Percentiles rank a stretch among this genome's conserved stretches.
Evolutionary conservation across 2,113 vertebrate species (phyloP).

Genomic region (Pitta sordida): DNA sequence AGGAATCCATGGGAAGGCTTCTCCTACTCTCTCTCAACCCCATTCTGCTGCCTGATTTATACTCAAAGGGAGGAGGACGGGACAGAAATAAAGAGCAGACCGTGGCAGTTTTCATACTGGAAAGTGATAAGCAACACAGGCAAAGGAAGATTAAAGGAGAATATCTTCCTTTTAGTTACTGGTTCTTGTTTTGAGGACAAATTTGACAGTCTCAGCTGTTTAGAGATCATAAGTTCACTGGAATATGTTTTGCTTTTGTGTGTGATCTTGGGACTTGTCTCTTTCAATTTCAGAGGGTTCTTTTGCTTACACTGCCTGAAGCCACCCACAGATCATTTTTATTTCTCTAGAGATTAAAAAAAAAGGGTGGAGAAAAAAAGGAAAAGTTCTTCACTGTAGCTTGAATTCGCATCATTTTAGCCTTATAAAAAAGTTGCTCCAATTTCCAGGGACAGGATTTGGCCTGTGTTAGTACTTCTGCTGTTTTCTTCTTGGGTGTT

Average conservation of each 20-base stretch:
- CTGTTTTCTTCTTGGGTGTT: not conserved
- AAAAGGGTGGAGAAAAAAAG: not conserved
- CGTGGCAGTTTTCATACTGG: not conserved
- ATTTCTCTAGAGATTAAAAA: not conserved
- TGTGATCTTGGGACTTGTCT: conserved; percentile 42
- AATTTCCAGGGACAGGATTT: not conserved
- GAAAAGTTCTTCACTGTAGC: not conserved
- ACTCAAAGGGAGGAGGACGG: not conserved
- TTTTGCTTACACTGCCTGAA: conserved; percentile 14
- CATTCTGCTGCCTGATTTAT: not conserved
- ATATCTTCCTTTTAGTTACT: not conserved
- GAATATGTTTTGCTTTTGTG: conserved; percentile 26
- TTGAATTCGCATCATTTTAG: not conserved
- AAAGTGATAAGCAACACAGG: not conserved
- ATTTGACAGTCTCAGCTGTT: conserved; percentile 30
- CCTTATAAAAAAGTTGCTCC: not conserved
- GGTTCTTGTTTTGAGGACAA: conserved; percentile 25
- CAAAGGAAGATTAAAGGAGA: not conserved
- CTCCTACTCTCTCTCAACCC: not conserved
- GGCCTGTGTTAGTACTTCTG: not conserved
- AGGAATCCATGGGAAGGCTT: not conserved
- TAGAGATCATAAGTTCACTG: conserved; percentile 33
- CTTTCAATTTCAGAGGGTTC: conserved; percentile 22
- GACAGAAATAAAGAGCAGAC: not conserved
- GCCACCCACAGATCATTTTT: not conserved